A percentile compares a stretch with the other conserved stretches of the same genome.
phyloP scores from a whole-genome alignment of 2,797 vertebrate species.

The Clamator glandarius region DNA sequence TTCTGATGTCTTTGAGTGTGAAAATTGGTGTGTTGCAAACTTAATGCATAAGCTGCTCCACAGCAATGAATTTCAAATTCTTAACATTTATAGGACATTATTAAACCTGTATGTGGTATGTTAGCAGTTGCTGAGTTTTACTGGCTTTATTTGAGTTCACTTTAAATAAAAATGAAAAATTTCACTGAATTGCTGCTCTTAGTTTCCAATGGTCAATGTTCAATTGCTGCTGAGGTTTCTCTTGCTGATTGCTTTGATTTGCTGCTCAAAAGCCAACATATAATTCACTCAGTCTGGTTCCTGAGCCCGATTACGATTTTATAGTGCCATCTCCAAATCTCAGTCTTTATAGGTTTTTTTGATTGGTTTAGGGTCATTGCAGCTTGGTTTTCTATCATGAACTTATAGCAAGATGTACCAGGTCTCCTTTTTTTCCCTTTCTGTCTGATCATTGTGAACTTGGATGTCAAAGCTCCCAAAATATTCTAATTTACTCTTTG shows the following conservation, averaged over 20 bases:
- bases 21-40: constrained; percentile 45
- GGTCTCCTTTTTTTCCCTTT: background rate
- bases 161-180: background rate
- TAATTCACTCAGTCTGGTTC: constrained; percentile 16
- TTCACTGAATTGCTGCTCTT: background rate
- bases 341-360: background rate
- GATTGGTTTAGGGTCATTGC: background rate
- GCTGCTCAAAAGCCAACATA: constrained; percentile 2
- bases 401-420: background rate
- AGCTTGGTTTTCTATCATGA: background rate
- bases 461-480: background rate
- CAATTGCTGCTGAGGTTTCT: constrained; percentile 31
- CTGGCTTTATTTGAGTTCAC: constrained; percentile 37
- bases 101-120: constrained; percentile 26
- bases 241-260: constrained; percentile 29
- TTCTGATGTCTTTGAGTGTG: constrained; percentile 61
- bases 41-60: background rate
- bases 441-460: background rate
- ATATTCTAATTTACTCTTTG: background rate
- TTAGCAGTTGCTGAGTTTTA: constrained; percentile 51
- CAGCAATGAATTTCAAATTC: constrained; percentile 30
- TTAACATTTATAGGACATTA: constrained; percentile 21
- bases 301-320: background rate
- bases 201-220: constrained; percentile 12
- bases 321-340: constrained; percentile 4